Base-by-base conservation (phyloP, 2,113 vertebrate species). In the Poeciliopsis prolifica region DNA sequence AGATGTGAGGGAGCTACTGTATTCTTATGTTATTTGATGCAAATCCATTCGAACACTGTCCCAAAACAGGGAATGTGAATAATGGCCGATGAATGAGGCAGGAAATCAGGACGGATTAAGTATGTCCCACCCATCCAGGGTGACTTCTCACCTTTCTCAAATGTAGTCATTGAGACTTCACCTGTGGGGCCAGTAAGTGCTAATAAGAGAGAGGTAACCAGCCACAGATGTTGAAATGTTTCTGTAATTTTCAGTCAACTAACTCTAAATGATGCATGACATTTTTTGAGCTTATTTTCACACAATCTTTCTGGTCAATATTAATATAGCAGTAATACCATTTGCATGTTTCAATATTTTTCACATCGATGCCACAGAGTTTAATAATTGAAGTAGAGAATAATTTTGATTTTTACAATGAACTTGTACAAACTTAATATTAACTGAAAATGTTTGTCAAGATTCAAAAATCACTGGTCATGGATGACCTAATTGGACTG, bases 81-180 rank as follows among this genome's bases (percentile, higher is more conserved):
- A 91, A 86, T 8, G 65, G 77, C 73, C 86, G 88, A 91, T 90
- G 86, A 91, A 92, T 78, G 88, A 81, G 75, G 67, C 83, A 89
- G 86, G 80, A 90, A 90, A 81, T 69, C 44, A 30, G 35, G 64
- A 44, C 83, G 75, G 84, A 85, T 86, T 66, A 73, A 86, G 79
- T 22, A n/a, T 68, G 70, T 19, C 35, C 74, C 75, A 68, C 67
- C 42, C 58, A 70, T 86, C 77, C 80, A 84, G 78, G 81, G 65
- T 35, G 78, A 75, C 72, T 86, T 63, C 11, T 44, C 83, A 69
- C 66, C 68, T 83, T 74, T 78, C 60, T 72, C 65, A 84, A 80
- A 58, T 74, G 35, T 17, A 72, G 80, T 66, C 42, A 61, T 40
- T 28, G 33, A 84, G 63, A 76, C 83, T 68, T 78, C 73, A 84